A percentile compares a stretch with the other conserved stretches of the same genome.
Evolutionary conservation across 2,888 invertebrate genomes (phyloP).

Genomic region (Polymixis flavicincta): DNA sequence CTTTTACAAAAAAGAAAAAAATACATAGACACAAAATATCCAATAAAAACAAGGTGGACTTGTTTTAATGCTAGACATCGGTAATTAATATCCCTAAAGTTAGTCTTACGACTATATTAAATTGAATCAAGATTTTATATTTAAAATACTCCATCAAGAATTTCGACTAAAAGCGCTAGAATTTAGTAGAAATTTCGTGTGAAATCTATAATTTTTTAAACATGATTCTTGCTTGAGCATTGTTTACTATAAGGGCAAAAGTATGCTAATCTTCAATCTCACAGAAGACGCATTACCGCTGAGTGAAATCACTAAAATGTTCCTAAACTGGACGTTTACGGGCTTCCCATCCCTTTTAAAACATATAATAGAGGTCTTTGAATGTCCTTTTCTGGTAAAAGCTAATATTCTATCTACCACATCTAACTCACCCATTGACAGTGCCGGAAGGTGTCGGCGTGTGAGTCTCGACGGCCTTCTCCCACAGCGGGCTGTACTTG

Average conservation of each 20-base stretch:
- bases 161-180: background rate
- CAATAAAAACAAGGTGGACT: background rate
- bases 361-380: background rate
- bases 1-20: background rate
- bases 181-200: background rate
- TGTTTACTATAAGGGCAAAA: background rate
- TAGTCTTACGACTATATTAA: background rate
- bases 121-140: background rate
- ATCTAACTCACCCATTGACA: conserved; percentile 92
- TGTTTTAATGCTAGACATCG: background rate
- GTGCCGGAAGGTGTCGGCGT: conserved; percentile 94
- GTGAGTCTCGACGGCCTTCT: conserved; percentile 96
- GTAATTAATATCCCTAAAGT: background rate
- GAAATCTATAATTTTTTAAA: background rate
- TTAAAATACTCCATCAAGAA: background rate
- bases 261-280: background rate
- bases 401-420: background rate
- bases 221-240: no score
- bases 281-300: background rate
- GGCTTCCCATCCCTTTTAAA: background rate
- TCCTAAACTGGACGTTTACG: background rate
- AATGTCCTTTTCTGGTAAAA: background rate
- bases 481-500: conserved; percentile 98
- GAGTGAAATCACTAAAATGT: background rate
- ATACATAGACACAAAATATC: background rate